These are phyloP conservation scores for Microtus pennsylvanicus DNA, from an alignment of 2,113 vertebrate species.

Conservation along the genomic window DNA sequence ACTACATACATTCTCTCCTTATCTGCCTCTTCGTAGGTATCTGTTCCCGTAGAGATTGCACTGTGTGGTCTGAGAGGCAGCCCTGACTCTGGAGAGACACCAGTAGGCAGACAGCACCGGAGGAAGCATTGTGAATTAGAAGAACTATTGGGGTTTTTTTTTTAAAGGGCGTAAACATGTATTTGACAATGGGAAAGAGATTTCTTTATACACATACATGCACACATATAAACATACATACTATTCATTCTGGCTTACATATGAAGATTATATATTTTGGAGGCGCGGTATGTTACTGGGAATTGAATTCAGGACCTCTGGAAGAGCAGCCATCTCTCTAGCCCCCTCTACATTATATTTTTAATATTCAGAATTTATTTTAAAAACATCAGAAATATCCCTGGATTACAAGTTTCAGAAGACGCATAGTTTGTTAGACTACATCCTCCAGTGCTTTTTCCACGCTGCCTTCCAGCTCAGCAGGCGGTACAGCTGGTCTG, in stretches of 20 bases:
- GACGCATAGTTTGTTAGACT: not conserved
- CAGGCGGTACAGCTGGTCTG: not conserved
- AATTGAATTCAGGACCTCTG: not conserved
- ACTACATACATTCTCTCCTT: not conserved
- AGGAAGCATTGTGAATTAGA: slow-evolving; percentile 15
- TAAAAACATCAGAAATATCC: not conserved
- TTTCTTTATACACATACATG: not conserved
- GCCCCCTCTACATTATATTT: slow-evolving; percentile 9
- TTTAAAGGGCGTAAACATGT: not conserved
- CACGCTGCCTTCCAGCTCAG: not conserved
- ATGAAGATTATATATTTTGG: not conserved
- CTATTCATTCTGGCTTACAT: not conserved
- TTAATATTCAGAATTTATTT: slow-evolving; percentile 14
- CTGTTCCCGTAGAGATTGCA: not conserved
- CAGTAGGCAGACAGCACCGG: not conserved
- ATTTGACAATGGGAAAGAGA: slow-evolving; percentile 46
- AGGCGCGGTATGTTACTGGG: not conserved
- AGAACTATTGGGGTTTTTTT: not conserved
- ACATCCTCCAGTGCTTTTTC: not conserved
- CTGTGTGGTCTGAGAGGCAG: not conserved
- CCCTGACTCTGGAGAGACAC: not conserved
- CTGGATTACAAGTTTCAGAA: not conserved
- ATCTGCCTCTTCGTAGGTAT: not conserved
- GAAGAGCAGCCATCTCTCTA: not conserved
- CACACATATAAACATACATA: not conserved